Base-by-base conservation (phyloP, 2,797 vertebrate species). In the Spinus olivaceus region DNA sequence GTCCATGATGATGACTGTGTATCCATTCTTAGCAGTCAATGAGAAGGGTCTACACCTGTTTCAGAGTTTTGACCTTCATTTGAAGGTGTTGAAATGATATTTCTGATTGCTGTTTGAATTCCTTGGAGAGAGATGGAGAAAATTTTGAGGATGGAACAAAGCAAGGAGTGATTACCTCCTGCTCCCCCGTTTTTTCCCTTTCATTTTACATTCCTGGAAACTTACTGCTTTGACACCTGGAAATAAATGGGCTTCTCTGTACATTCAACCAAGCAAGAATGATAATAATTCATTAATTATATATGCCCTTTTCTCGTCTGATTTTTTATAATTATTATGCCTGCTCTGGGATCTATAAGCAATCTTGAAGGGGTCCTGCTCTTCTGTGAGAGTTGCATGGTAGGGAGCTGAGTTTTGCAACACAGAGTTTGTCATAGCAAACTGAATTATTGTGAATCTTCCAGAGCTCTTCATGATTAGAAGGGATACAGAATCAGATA, bases 151-250 rank as follows among this genome's bases (percentile, higher is more conserved):
- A 42, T 8, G 14, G 14, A 82, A 73, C 3, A 61, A 51, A 23
- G 7, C 15, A 57, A 81, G 2, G 10, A 66, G 7, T 60, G 23
- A 51, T 54, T 42, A 11, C 6, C 12, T 14, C 4, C 8, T 6
- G 18, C 5, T 2, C 7, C 2, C 2, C 0, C 1, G 21, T 18
- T 10, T 24, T 25, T 14, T 2, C 1, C 5, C 6, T 32, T 30
- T 49, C 0, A 0, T 47, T 79, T 65, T 44, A 17, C 3, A 1
- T 24, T 90, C 13, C 37, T 72, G 42, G 46, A 28, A 32, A 5
- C 53, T 81, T 42, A 20, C 3, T 5, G 4, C 16, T 90, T 81
- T 54, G 21, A 67, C 39, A 56, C 9, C 32, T 82, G 32, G 16
- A 59, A 89, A 79, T 10, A 61, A 79, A n/a, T 25, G 6, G 24